These are phyloP conservation scores for Drosophila sulfurigaster DNA, from an alignment of 1,140 invertebrate genomes.

Conservation along the genomic window DNA sequence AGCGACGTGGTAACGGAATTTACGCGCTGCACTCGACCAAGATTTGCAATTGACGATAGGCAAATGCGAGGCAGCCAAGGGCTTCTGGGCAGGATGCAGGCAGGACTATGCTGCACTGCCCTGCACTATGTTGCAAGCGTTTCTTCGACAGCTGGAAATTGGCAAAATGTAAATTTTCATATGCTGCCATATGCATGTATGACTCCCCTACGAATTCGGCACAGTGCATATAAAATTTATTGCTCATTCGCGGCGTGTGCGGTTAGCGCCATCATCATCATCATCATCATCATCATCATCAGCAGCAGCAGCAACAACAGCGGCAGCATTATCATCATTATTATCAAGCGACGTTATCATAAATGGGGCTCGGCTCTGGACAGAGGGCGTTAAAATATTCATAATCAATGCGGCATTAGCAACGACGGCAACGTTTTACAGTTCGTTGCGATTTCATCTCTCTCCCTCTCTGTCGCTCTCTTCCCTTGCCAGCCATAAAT, in stretches of 20 bases:
- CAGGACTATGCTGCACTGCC: background rate
- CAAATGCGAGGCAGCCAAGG: conserved; percentile 50
- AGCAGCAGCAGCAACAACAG: conserved; percentile 26
- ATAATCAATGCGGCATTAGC: conserved; percentile 78
- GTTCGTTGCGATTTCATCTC: conserved; percentile 35
- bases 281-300: conserved; percentile 20
- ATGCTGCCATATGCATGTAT: conserved; percentile 35
- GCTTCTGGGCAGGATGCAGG: conserved; percentile 9
- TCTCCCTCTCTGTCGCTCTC: background rate
- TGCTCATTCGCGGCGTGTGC: conserved; percentile 56
- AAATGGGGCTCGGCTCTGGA: conserved; percentile 22
- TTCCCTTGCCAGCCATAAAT: background rate
- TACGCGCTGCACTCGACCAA: conserved; percentile 70
- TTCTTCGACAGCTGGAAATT: conserved; percentile 76
- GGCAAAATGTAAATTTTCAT: conserved; percentile 83
- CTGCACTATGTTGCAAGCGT: conserved; percentile 2
- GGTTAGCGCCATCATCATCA: conserved; percentile 42
- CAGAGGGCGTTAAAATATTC: conserved; percentile 68
- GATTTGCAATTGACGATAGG: conserved; percentile 65
- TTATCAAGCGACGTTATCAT: conserved; percentile 19
- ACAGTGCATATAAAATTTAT: conserved; percentile 71
- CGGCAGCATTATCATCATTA: background rate
- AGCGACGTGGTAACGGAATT: conserved; percentile 64
- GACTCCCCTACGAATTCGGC: conserved; percentile 6
- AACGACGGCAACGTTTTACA: conserved; percentile 50